Base-by-base conservation (phyloP, 2,113 vertebrate species). In the Vulpes lagopus region DNA sequence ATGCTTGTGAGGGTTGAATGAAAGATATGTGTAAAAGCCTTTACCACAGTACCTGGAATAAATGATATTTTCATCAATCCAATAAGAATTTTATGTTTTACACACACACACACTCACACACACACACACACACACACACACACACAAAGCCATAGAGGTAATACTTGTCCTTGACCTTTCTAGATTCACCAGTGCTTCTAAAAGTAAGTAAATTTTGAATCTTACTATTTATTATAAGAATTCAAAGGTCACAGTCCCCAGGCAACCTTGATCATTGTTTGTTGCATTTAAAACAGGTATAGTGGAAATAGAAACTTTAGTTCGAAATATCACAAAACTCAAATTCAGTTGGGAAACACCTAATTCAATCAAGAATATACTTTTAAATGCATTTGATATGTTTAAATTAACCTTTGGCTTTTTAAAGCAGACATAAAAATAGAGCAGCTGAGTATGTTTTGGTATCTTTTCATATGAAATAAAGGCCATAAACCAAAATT, bases 101-200 rank as follows among this genome's bases (percentile, higher is more conserved):
- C 4, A 35, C n/a, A 22, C n/a, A 35, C 17, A 35, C 67, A 71
- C n/a, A 35, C 67, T 20, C 17, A 22, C 19, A 71, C 62, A 57
- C 57, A 57, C 23, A 62, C 60, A 62, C 60, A 62, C 60, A 62
- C 60, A 62, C 25, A 64, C 23, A 64, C 62, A 64, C 60, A 55
- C 27, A 73, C 51, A 73, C 51, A 67, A 27, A 83, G 15, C 19
- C 15, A 57, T 25, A 11, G 38, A 84, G 49, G 15, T 62, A 53
- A 69, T 94, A 82, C 55, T 84, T 97, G 49, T 78, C 38, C 87
- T 78, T 90, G 94, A 97, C 94, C 83, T 96, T 97, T 96, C 64
- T 43, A 83, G 93, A 69, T 64, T 64, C 22, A 92, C 16, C 0
- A 14, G 83, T 82, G 30, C 27, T 79, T 78, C 5, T 25, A 79